Evolutionary conservation across 2,888 invertebrate species (phyloP), one percentile per base, ranked within the genome.

Genomic region (Diabrotica balteata): DNA sequence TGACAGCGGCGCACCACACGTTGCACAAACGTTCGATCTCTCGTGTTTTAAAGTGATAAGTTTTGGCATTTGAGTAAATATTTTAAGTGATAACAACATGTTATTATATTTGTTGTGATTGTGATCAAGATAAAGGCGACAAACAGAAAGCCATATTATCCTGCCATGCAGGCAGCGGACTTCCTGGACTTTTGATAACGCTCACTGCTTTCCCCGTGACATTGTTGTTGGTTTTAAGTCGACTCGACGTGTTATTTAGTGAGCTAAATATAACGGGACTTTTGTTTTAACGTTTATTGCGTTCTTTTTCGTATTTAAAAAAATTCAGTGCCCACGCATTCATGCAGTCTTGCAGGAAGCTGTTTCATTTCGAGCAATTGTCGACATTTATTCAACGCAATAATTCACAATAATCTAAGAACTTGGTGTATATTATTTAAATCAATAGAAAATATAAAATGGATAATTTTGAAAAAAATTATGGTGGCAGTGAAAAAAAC

Each of bases 91-190:
- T 75, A 75, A 76, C 71, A 65, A 66, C 70, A 63, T 66, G 69
- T 76, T 74, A 75, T 75, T 75, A 70, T 72, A 73, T 77, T 76
- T 75, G 74, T 76, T 75, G 70, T 72, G 80, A 80, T 80, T 73
- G 72, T 71, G 73, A 79, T 80, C 77, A 75, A 73, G 80, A 80
- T 79, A 79, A 74, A 70, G 58, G 64, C 61, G 73, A 75, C 77
- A 75, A 74, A 76, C 76, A 72, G 57, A 78, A 79, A 78, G 75
- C 78, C 77, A 74, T 77, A 73, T 79, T 79, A 79, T 80, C 80
- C 80, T 77, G 77, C 71, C 67, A 61, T 67, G 77, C 79, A 79
- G 80, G 77, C 80, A 78, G 73, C 78, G 78, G 80, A 80, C 78
- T 78, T 80, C 80, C 80, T 79, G 75, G 73, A 71, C 69, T 63